These are phyloP conservation scores for Hetaerina americana DNA, from an alignment of 1,140 invertebrate genomes.

Conservation along the genomic window DNA sequence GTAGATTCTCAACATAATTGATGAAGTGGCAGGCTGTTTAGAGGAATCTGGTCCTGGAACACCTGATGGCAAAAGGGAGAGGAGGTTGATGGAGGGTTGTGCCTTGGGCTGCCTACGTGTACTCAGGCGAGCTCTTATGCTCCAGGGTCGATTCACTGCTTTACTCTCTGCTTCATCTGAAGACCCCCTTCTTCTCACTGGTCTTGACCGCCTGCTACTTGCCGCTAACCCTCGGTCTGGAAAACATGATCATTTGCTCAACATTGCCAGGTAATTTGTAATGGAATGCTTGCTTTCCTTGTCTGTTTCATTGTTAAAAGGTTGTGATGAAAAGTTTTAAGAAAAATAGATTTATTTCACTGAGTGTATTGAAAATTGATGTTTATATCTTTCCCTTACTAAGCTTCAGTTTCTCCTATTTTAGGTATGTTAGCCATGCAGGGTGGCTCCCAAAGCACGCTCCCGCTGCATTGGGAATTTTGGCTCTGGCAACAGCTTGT, in stretches of 20 bases:
- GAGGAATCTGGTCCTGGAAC: background rate
- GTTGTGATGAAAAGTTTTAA: background rate
- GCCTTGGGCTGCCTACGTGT: background rate
- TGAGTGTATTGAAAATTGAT: background rate
- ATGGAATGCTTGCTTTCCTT: background rate
- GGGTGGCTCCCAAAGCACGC: slow-evolving; percentile 53
- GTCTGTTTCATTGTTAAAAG: background rate
- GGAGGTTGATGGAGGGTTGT: background rate
- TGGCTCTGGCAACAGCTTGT: slow-evolving; percentile 47
- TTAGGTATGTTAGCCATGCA: slow-evolving; percentile 51
- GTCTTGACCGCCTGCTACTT: slow-evolving; percentile 67
- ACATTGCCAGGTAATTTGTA: slow-evolving; percentile 51
- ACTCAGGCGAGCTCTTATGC: slow-evolving; percentile 16
- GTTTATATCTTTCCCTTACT: slow-evolving; percentile 2
- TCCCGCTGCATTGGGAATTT: slow-evolving; percentile 52
- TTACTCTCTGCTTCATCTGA: slow-evolving; percentile 37
- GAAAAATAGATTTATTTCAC: background rate
- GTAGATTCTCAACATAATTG: background rate
- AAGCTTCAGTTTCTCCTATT: slow-evolving; percentile 13
- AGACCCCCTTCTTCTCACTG: slow-evolving; percentile 49
- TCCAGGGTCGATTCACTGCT: slow-evolving; percentile 52
- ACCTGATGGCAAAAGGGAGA: background rate
- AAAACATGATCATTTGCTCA: slow-evolving; percentile 65
- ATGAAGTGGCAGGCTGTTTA: background rate
- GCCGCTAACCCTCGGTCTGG: slow-evolving; percentile 62